phyloP scores from a whole-genome alignment of 2,113 vertebrate genomes.

The Paralichthys olivaceus region DNA sequence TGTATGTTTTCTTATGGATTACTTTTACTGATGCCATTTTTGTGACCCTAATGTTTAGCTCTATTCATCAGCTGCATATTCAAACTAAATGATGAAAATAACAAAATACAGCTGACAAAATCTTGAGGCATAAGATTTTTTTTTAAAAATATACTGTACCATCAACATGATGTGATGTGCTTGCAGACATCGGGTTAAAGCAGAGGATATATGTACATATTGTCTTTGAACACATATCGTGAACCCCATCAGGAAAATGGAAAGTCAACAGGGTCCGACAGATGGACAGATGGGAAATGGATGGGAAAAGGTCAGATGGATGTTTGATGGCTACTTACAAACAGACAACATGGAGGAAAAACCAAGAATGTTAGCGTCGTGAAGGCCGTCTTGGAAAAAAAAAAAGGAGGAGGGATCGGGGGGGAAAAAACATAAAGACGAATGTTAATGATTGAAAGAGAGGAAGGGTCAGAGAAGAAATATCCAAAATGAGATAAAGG shows the following conservation, averaged over 20 bases:
- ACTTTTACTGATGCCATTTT: too few species aligned
- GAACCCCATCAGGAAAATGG: slow-evolving; percentile 13
- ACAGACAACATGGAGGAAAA: slow-evolving; percentile 96
- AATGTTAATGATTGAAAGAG: slow-evolving; percentile 65
- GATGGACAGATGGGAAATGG: slow-evolving; percentile 16
- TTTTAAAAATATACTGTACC: background rate
- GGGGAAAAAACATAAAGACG: slow-evolving; percentile 87
- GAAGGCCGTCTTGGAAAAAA: slow-evolving; percentile 91
- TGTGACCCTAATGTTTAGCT: too few species aligned
- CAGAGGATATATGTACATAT: slow-evolving; percentile 41
- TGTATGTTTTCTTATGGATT: too few species aligned
- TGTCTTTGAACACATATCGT: background rate
- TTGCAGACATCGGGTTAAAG: slow-evolving; percentile 42
- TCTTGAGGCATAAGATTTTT: background rate
- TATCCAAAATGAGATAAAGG: background rate
- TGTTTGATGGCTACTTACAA: slow-evolving; percentile 91
- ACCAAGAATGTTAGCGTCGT: slow-evolving; percentile 93
- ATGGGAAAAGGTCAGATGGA: slow-evolving; percentile 55
- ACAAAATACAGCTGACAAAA: too few species aligned
- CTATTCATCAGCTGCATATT: too few species aligned
- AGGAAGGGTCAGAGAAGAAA: slow-evolving; percentile 45
- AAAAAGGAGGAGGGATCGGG: slow-evolving; percentile 76
- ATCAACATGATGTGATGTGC: slow-evolving; percentile 5
- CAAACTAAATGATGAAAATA: too few species aligned
- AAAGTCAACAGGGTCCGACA: background rate